phyloP scores from a whole-genome alignment of 2,888 invertebrate genomes.

The Barypeithes pellucidus region DNA sequence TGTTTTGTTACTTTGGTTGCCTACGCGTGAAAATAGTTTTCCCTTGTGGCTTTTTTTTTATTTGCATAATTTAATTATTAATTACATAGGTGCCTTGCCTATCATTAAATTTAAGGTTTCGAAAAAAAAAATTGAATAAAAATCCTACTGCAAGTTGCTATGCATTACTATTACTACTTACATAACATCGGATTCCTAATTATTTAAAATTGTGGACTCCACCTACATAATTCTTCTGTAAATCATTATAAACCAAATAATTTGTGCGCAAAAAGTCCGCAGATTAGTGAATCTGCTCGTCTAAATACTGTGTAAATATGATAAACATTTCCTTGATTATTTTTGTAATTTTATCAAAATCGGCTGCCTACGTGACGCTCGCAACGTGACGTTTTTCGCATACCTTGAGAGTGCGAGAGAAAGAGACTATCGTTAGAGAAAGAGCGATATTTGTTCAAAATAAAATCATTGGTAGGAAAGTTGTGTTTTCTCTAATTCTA shows the following conservation, averaged over 20 bases:
- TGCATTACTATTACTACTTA: too few relatives aligned
- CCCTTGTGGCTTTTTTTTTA: too few relatives aligned
- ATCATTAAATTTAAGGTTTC: too few relatives aligned
- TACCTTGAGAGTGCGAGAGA: constrained; percentile 24
- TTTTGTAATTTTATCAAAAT: constrained; percentile 30
- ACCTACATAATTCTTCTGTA: too few relatives aligned
- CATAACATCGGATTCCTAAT: too few relatives aligned
- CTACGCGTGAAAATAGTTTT: too few relatives aligned
- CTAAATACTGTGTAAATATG: constrained; percentile 24
- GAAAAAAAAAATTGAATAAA: too few relatives aligned
- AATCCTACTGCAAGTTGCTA: too few relatives aligned
- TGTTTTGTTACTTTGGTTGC: too few relatives aligned
- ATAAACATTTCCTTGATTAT: constrained; percentile 21
- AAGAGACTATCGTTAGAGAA: constrained; percentile 19
- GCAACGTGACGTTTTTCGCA: constrained; percentile 49
- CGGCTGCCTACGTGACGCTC: constrained; percentile 54
- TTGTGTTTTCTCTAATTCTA: constrained; percentile 14
- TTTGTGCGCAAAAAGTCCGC: constrained; percentile 7
- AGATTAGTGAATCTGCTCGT: not conserved
- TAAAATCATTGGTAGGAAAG: constrained; percentile 24
- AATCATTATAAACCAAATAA: not conserved
- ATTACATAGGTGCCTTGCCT: too few relatives aligned
- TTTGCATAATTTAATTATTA: too few relatives aligned
- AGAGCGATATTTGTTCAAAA: constrained; percentile 20
- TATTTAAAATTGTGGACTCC: too few relatives aligned